Percentiles rank a stretch among this genome's conserved stretches.
phyloP scores from a whole-genome alignment of 2,888 invertebrate species.

The Caenorhabditis sp. region DNA sequence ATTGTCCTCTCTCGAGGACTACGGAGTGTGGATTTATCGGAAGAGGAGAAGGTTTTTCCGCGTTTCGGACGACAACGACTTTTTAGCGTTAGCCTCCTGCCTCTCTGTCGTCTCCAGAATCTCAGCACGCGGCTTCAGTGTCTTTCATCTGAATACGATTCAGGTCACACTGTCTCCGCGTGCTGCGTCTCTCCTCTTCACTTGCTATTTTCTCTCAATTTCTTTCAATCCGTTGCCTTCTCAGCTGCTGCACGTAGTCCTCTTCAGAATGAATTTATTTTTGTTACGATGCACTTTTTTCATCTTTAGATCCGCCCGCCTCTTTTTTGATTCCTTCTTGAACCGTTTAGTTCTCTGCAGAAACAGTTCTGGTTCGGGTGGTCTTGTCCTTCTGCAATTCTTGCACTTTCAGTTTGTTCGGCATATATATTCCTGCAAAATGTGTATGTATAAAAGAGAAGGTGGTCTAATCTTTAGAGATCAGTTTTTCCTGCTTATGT shows the following conservation, averaged over 20 bases:
- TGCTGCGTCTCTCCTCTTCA: conserved; percentile 36
- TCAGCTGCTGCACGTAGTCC: conserved; percentile 61
- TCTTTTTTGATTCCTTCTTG: conserved; percentile 11
- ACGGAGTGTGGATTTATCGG: conserved; percentile 12
- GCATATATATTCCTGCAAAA: conserved; percentile 20
- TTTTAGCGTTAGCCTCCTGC: conserved; percentile 49
- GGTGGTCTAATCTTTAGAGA: neutral
- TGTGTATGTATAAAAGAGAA: conserved; percentile 5
- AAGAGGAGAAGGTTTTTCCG: conserved; percentile 6
- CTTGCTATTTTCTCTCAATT: conserved; percentile 21
- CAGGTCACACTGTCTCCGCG: conserved; percentile 58
- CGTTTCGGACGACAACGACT: conserved; percentile 30
- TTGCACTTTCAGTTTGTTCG: conserved; percentile 7
- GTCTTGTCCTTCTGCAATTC: conserved; percentile 10
- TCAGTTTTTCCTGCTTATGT: neutral
- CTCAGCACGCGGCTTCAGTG: conserved; percentile 1
- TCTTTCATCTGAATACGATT: conserved; percentile 50
- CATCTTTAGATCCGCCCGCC: neutral
- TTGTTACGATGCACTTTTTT: conserved; percentile 41
- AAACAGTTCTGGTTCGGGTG: conserved; percentile 1
- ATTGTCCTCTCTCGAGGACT: conserved; percentile 30
- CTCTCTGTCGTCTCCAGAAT: conserved; percentile 7
- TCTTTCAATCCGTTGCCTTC: conserved; percentile 43
- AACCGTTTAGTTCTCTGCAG: conserved; percentile 19
- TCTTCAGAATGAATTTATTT: conserved; percentile 11